Evolutionary conservation across 2,113 vertebrate genomes (phyloP).

Genomic region (Rhodinocichla rosea): DNA sequence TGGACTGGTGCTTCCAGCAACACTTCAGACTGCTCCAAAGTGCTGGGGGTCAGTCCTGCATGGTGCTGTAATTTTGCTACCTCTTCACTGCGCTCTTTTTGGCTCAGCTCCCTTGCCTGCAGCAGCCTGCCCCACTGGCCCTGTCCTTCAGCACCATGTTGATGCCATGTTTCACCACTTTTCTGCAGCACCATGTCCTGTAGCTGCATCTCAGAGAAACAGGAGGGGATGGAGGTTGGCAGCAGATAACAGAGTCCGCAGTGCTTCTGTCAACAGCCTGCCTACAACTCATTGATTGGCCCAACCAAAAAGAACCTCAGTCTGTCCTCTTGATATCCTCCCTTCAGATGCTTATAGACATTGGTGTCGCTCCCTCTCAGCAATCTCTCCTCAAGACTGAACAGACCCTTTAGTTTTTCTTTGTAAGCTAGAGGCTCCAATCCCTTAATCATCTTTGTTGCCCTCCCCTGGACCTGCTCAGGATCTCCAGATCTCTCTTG

Average conservation of each 20-base stretch:
- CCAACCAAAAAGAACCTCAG: accelerated
- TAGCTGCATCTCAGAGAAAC: background rate
- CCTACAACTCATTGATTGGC: background rate
- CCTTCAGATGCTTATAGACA: background rate
- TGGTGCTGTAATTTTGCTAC: background rate
- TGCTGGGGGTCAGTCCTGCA: background rate
- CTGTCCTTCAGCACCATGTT: background rate
- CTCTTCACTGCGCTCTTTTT: background rate
- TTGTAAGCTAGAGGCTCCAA: background rate
- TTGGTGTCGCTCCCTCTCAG: background rate
- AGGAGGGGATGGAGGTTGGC: accelerated
- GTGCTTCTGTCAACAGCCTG: background rate
- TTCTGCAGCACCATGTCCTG: background rate
- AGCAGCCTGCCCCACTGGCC: background rate
- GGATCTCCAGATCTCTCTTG: background rate
- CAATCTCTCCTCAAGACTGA: background rate
- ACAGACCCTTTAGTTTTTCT: background rate
- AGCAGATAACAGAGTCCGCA: background rate
- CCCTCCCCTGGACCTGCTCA: background rate
- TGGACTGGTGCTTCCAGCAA: background rate
- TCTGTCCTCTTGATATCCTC: background rate
- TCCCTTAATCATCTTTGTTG: background rate
- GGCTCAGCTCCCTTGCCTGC: background rate
- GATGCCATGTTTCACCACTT: background rate
- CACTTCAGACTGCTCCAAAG: accelerated